Percentiles rank a stretch among this genome's conserved stretches.
Evolutionary conservation across 1,140 invertebrate genomes (phyloP).

Genomic region (Ceratosolen fusciceps): DNA sequence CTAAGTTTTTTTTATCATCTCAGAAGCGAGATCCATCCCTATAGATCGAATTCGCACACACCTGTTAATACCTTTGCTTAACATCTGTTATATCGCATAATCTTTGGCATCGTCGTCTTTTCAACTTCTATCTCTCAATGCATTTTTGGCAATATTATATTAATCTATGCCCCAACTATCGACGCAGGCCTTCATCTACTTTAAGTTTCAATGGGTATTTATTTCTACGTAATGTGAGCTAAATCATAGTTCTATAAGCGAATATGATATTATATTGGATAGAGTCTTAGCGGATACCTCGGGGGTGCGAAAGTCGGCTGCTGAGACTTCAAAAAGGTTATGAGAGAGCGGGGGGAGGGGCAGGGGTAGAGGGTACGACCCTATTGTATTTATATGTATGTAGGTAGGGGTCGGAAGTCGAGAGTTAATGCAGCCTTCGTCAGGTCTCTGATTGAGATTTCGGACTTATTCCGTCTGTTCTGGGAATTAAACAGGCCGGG

Average conservation of each 20-base stretch:
- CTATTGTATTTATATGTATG: not conserved
- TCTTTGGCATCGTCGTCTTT: too few relatives aligned
- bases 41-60: not conserved
- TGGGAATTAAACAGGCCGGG: conserved; percentile 58
- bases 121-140: too few relatives aligned
- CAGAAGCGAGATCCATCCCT: not conserved
- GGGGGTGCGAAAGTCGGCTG: not conserved
- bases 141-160: too few relatives aligned
- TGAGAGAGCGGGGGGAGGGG: too few relatives aligned
- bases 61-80: not conserved
- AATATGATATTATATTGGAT: conserved; percentile 1
- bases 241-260: not conserved
- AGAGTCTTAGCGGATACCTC: not conserved
- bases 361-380: too few relatives aligned
- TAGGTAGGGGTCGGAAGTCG: not conserved
- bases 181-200: too few relatives aligned
- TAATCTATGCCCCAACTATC: too few relatives aligned
- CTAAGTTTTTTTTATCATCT: too few relatives aligned
- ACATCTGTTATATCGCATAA: too few relatives aligned
- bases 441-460: conserved; percentile 57
- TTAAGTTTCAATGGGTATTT: not conserved
- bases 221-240: not conserved
- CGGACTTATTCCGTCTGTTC: conserved; percentile 54
- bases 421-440: conserved; percentile 53
- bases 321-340: not conserved